Base-by-base conservation (phyloP, 2,797 vertebrate genomes). In the Hylomyscus alleni region DNA sequence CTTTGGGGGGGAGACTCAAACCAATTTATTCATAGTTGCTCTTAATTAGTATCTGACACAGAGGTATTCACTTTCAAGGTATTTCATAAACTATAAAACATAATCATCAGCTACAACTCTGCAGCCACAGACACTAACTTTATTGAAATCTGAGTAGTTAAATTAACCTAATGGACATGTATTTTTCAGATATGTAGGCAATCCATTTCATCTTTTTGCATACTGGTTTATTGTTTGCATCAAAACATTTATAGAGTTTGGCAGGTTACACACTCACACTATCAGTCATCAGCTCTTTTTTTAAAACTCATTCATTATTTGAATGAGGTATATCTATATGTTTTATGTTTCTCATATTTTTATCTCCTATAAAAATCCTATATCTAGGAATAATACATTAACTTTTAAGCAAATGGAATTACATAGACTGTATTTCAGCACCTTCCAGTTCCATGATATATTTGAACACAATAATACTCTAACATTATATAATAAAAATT, bases 1-100 rank as follows among this genome's bases (percentile, higher is more conserved):
- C 12, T 52, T 69, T 67, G 14, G 6, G 58, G 60, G 0, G 58
- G 60, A 5, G 0, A 0, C 1, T 34, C 17, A 60, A 81, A 11
- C 3, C 60, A 26, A 67, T 73, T 75, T 60, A 52, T 78, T 86
- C 26, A 44, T 65, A n/a, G 47, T 13, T n/a, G 6, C 84, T 89
- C 56, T 31, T 86, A 22, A 37, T 60, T 91, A 91, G 40, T 69
- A 81, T 90, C 19, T 96, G 37, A 1, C 20, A 54, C 24, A 69
- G 47, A 62, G 7, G 3, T n/a, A 69, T 69, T 80, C 29, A 12
- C 90, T 88, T 93, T 76, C 6, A 91, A 95, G 65, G 20, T 26
- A 92, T 50, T 95, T 67, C 3, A 60, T 67, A 62, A 91, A 29
- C 34, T 82, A 54, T 60, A 14, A 89, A 96, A 81, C 73, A 47